Conservation (phyloP, 2,797 vertebrate species). For the Hemitrygon akajei region DNA sequence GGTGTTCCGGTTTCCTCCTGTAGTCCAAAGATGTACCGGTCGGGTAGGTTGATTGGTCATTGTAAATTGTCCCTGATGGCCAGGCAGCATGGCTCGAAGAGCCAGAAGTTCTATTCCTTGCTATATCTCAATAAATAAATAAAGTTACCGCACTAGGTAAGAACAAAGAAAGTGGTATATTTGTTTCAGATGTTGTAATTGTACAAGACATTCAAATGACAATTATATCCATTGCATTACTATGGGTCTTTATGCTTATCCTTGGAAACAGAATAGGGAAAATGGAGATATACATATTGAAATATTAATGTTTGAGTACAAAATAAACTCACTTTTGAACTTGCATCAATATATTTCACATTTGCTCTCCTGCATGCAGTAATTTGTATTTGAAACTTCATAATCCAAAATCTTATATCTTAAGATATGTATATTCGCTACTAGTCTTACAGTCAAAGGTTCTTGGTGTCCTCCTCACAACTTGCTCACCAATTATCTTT, state of each 20-base stretch:
- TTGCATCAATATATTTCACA: neutral
- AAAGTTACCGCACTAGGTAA: neutral
- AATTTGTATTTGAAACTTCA: neutral
- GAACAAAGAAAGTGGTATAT: neutral
- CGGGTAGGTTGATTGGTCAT: no score
- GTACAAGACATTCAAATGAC: neutral
- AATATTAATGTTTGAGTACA: neutral
- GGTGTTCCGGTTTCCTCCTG: no score
- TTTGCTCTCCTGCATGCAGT: neutral
- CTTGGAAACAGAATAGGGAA: neutral
- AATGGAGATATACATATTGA: neutral
- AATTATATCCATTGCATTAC: neutral
- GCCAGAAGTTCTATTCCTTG: no score
- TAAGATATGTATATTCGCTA: neutral
- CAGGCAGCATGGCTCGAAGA: no score
- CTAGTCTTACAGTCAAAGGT: neutral
- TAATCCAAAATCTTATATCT: neutral
- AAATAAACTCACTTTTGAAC: neutral
- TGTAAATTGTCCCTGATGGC: no score
- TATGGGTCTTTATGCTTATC: neutral
- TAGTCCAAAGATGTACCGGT: no score
- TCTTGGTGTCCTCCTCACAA: no score
- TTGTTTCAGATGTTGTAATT: neutral
- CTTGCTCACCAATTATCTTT: no score
- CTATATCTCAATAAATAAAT: no score